Evolutionary conservation across 2,797 vertebrate genomes (phyloP).

Genomic region (Tamandua tetradactyla): DNA sequence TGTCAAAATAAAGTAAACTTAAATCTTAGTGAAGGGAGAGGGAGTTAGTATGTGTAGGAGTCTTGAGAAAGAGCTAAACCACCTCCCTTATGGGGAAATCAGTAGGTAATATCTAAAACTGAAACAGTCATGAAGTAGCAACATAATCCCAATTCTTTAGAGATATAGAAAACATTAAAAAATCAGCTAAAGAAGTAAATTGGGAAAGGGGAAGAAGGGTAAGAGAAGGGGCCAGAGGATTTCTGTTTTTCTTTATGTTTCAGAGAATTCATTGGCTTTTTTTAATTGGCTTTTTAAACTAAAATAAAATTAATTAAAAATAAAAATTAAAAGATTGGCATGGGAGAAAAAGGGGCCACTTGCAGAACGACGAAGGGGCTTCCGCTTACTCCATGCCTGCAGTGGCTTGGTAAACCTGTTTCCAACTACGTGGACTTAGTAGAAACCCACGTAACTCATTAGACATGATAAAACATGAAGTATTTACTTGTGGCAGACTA

Average conservation of each 20-base stretch:
- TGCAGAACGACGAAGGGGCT: not conserved
- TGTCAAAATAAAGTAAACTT: not conserved
- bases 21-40: not conserved
- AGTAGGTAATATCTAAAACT: not conserved
- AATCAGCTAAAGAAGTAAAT: not conserved
- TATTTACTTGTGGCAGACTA: not conserved
- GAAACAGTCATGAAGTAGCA: not conserved
- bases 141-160: not conserved
- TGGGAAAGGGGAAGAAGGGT: not conserved
- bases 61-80: not conserved
- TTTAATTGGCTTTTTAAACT: too few species aligned
- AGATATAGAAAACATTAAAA: not conserved
- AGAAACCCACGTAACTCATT: not conserved
- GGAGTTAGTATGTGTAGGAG: not conserved
- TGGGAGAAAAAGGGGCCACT: not conserved
- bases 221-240: not conserved
- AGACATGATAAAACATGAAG: conserved; percentile 43
- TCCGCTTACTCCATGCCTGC: not conserved
- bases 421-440: not conserved
- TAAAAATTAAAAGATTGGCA: not conserved
- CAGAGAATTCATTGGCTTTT: conserved; percentile 21
- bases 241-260: not conserved
- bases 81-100: not conserved
- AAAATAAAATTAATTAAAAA: not conserved
- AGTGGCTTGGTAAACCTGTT: not conserved